phyloP scores from a whole-genome alignment of 2,113 vertebrate species.

The Tonatia bakeri region DNA sequence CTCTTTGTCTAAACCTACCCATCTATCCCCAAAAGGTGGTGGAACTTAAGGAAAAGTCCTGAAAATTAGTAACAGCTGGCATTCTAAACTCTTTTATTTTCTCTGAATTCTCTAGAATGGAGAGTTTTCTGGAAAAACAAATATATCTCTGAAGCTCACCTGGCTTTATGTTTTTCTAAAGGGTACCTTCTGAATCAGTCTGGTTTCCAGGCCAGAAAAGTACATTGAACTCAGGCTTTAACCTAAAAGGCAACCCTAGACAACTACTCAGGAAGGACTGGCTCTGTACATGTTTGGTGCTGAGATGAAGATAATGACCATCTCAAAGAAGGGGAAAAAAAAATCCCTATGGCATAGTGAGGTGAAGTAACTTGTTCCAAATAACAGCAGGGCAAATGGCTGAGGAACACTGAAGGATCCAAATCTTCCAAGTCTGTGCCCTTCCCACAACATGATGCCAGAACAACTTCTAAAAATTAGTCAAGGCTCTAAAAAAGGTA shows the following conservation, averaged over 20 bases:
- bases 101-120: background rate
- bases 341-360: background rate
- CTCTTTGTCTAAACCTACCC: background rate
- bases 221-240: background rate
- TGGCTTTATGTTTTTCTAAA: background rate
- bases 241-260: background rate
- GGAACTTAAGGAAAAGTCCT: background rate
- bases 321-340: background rate
- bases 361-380: background rate
- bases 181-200: background rate
- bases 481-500: slow-evolving; percentile 30
- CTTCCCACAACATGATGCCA: background rate
- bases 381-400: slow-evolving; percentile 1
- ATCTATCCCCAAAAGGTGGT: background rate
- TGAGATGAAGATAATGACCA: background rate
- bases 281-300: background rate
- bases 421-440: background rate
- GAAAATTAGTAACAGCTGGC: slow-evolving; percentile 24
- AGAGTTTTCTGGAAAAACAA: background rate
- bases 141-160: background rate
- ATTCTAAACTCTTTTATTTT: slow-evolving; percentile 4
- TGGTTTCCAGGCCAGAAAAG: slow-evolving; percentile 4
- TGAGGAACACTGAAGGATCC: background rate
- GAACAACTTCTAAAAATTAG: background rate
- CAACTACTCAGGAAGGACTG: background rate